These are phyloP conservation scores for Kryptolebias marmoratus DNA, from an alignment of 2,113 vertebrate species.

Conservation along the genomic window DNA sequence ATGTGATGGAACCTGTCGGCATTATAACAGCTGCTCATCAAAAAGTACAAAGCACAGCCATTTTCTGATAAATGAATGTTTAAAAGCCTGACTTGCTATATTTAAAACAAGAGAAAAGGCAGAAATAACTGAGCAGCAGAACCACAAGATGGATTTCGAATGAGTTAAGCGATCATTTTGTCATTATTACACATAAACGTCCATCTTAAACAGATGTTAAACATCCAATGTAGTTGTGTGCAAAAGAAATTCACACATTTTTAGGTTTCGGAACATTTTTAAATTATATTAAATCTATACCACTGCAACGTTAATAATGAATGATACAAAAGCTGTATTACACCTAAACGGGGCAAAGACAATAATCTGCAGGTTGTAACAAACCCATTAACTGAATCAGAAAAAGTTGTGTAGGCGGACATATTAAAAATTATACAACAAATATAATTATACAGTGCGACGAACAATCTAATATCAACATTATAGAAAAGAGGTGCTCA, in stretches of 20 bases:
- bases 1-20: slow-evolving; percentile 35
- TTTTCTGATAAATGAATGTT: not conserved
- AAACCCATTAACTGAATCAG: not conserved
- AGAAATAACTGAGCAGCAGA: not conserved
- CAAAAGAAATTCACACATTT: not conserved
- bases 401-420: not conserved
- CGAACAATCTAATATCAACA: too few relatives aligned
- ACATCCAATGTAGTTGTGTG: not conserved
- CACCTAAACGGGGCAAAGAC: not conserved
- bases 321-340: too few relatives aligned
- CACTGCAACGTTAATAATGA: not conserved
- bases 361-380: not conserved
- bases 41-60: not conserved
- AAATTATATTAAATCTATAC: not conserved
- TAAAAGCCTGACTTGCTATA: not conserved
- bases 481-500: too few relatives aligned
- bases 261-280: not conserved
- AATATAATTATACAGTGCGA: too few relatives aligned
- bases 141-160: not conserved
- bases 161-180: not conserved
- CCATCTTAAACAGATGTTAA: not conserved
- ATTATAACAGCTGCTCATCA: slow-evolving; percentile 1
- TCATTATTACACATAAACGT: not conserved
- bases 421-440: not conserved
- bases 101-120: not conserved